Percentiles rank a stretch among this genome's conserved stretches.
Conservation (phyloP, 2,888 invertebrate species). For the Dyspetes luteomarginatus region DNA sequence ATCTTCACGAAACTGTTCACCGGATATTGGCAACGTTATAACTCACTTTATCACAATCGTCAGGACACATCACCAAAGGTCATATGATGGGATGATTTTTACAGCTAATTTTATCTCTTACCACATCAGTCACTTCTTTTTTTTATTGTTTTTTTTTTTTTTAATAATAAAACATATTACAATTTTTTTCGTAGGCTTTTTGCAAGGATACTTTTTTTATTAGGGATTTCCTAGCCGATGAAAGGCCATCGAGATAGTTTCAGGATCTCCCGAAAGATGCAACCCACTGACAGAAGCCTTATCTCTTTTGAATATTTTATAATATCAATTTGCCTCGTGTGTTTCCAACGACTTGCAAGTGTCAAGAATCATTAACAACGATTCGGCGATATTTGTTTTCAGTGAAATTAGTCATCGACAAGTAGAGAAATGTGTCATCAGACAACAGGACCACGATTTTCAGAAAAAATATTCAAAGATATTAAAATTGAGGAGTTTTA, state of each 20-base stretch:
- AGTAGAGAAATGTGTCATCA: neutral
- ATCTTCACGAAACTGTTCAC: neutral
- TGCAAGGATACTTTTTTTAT: neutral
- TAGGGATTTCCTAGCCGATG: conserved; percentile 2
- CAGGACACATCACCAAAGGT: neutral
- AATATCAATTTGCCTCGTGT: neutral
- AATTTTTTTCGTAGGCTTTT: neutral
- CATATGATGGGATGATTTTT: conserved; percentile 2
- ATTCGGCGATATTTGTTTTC: conserved; percentile 14
- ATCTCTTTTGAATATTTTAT: conserved; percentile 2
- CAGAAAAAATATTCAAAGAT: neutral
- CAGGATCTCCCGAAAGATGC: conserved; percentile 4
- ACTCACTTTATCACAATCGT: conserved; percentile 16
- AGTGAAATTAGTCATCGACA: conserved; percentile 32
- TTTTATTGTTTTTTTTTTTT: neutral
- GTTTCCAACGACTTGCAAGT: conserved; percentile 16
- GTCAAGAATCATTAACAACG: neutral
- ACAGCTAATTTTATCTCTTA: neutral
- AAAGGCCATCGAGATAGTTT: conserved; percentile 1
- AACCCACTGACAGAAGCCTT: neutral
- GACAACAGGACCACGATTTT: neutral
- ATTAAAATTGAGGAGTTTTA: neutral
- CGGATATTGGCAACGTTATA: neutral
- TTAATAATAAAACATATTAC: neutral
- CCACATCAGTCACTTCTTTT: conserved; percentile 6